A percentile compares a stretch with the other conserved stretches of the same genome.
phyloP scores from a whole-genome alignment of 2,113 vertebrate species.

The Microtus oregoni region DNA sequence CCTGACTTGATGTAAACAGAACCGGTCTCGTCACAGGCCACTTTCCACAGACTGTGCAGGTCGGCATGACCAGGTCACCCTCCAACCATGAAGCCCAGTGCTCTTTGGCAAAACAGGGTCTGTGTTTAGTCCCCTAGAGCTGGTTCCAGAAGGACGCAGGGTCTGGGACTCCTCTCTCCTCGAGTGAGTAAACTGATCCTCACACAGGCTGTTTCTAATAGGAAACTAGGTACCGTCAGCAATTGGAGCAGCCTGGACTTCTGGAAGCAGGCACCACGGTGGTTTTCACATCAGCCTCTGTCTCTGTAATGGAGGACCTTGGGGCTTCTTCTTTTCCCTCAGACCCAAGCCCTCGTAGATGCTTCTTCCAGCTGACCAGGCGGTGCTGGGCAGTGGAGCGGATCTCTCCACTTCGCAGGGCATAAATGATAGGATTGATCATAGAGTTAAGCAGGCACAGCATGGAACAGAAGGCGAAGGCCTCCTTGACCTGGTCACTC shows the following conservation, averaged over 20 bases:
- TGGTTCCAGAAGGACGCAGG: background rate
- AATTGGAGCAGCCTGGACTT: background rate
- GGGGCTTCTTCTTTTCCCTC: slow-evolving; percentile 79
- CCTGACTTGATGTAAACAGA: background rate
- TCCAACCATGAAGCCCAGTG: background rate
- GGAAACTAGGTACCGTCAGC: background rate
- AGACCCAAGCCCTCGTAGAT: background rate
- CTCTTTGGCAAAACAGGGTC: background rate
- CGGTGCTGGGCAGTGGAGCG: slow-evolving; percentile 78
- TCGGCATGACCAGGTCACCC: background rate
- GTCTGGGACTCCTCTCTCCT: background rate
- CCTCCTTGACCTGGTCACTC: slow-evolving; percentile 84
- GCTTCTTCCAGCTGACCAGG: slow-evolving; percentile 68
- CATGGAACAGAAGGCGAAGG: slow-evolving; percentile 94
- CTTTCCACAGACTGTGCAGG: background rate
- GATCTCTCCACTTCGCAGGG: slow-evolving; percentile 91
- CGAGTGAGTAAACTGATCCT: background rate
- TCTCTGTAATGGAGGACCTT: slow-evolving; percentile 78
- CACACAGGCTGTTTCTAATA: background rate
- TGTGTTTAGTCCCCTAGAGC: background rate
- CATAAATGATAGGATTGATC: slow-evolving; percentile 94
- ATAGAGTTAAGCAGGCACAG: slow-evolving; percentile 95
- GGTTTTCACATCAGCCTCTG: slow-evolving; percentile 66
- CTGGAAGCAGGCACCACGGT: background rate
- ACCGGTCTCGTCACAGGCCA: background rate